Evolutionary conservation across 1,140 invertebrate species (phyloP).

Genomic region (Neotoxoptera formosana): DNA sequence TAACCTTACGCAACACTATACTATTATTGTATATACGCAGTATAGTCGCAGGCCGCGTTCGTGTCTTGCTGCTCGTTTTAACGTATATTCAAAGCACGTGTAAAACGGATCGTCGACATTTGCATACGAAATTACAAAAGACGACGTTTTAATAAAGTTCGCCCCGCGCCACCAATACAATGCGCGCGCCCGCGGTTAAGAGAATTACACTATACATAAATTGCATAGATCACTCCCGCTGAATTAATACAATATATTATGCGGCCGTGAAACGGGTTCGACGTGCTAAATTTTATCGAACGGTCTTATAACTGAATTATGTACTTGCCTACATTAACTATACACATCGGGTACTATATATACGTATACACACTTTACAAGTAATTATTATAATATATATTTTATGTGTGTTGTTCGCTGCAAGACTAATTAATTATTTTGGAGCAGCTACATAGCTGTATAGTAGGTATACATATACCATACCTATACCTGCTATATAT

Average conservation of each 20-base stretch:
- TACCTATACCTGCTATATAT: no score
- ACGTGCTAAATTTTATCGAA: neutral
- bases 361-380: no score
- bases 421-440: conserved; percentile 1
- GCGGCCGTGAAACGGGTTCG: neutral
- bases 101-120: neutral
- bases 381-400: neutral
- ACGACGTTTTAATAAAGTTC: conserved; percentile 22
- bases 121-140: conserved; percentile 38
- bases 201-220: neutral
- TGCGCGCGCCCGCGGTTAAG: neutral
- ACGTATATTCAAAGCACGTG: conserved; percentile 10
- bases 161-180: neutral
- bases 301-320: neutral
- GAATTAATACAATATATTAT: neutral
- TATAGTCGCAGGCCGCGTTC: neutral
- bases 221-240: neutral
- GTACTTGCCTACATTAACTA: neutral
- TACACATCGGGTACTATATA: neutral
- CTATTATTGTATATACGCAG: no score
- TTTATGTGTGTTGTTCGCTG: neutral
- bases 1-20: neutral
- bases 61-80: neutral
- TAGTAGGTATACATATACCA: neutral
- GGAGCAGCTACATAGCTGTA: no score